phyloP scores from a whole-genome alignment of 2,888 invertebrate genomes.

The Axea sp. region DNA sequence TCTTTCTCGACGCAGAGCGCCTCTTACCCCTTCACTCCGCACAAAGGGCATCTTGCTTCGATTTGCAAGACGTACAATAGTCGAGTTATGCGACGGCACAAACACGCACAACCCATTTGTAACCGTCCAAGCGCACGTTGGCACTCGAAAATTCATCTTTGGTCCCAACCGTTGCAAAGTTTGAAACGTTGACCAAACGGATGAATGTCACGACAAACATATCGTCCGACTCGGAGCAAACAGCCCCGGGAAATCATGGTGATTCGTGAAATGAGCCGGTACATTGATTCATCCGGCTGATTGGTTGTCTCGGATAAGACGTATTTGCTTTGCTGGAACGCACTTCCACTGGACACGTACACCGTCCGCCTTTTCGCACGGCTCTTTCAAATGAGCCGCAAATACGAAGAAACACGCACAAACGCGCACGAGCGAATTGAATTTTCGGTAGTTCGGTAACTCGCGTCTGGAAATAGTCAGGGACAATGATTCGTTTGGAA shows the following conservation, averaged over 20 bases:
- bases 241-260: constrained; percentile 28
- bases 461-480: constrained; percentile 18
- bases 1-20: constrained; percentile 57
- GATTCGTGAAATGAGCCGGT: constrained; percentile 38
- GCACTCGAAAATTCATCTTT: not conserved
- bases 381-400: not conserved
- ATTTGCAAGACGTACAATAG: constrained; percentile 35
- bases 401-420: not conserved
- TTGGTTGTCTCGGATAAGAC: too few relatives aligned
- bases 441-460: constrained; percentile 33
- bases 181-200: constrained; percentile 4
- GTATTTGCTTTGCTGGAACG: too few relatives aligned
- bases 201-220: constrained; percentile 17
- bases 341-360: too few relatives aligned
- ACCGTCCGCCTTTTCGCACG: not conserved
- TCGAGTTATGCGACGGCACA: constrained; percentile 62
- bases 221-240: not conserved
- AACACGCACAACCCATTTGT: constrained; percentile 27
- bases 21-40: constrained; percentile 62
- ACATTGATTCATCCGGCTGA: constrained; percentile 1
- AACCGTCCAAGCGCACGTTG: not conserved
- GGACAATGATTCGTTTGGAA: constrained; percentile 39
- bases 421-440: constrained; percentile 4
- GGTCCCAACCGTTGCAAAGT: constrained; percentile 9
- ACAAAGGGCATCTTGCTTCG: constrained; percentile 55